Evolutionary conservation across 2,113 vertebrate species (phyloP), one percentile per base, ranked within the genome.

Genomic region (Todiramphus chloris): DNA sequence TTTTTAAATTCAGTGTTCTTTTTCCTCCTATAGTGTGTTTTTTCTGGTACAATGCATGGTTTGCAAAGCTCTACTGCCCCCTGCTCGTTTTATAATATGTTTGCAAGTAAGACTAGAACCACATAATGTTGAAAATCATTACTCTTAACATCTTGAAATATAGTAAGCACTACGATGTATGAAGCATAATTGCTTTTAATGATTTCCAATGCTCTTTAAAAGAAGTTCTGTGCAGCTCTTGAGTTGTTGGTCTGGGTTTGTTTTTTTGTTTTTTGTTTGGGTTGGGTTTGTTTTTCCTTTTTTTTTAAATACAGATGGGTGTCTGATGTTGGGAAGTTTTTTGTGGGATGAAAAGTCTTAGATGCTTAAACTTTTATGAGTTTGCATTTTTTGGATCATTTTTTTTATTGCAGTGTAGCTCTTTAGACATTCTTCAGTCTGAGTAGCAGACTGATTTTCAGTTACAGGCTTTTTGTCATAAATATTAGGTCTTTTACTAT

Each of bases 11-110:
- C 17, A 30, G 0, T 75, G 3, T 31, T 68, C 2, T 77, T 87
- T 90, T 66, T 64, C 11, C 11, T 75, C 9, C 12, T 59, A 0
- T 24, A 23, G 8, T 48, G 31, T 58, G 5, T 9, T 43, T 37
- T 82, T 44, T 39, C 39, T 92, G 21, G 8, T 62, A 16, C 27
- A 48, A 41, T 81, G 24, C 48, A 33, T 55, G 9, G 70, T 92
- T 84, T 64, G 58, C 79, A 67, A 85, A 86, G 24, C 87, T 96
- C 17, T 98, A 75, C 97, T 98, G 97, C 97, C 97, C 94, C 92
- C 97, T 98, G 79, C 96, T 96, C 5, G 24, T 93, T 90, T 90
- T 58, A 24, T 64, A 62, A 31, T 56, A 43, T 66, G 48, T 4
- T 3, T 93, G 68, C 78, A 93, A 87, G 39, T 75, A 53, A 67